These are phyloP conservation scores for Clanis bilineata DNA, from an alignment of 2,888 invertebrate genomes.

Conservation along the genomic window DNA sequence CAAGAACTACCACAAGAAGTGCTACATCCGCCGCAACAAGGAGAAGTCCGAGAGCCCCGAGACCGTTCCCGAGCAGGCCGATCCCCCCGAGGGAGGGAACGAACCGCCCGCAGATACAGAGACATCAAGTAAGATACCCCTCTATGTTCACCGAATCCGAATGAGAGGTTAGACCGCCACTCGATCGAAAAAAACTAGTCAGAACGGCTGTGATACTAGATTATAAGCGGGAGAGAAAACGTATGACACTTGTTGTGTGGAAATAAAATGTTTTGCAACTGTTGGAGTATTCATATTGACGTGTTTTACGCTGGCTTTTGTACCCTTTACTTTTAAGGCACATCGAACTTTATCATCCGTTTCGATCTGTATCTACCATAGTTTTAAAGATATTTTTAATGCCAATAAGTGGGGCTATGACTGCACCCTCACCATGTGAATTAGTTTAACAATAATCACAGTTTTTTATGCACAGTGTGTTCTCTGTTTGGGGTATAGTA, in stretches of 20 bases:
- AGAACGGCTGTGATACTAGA: conserved; percentile 59
- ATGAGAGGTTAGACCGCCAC: conserved; percentile 35
- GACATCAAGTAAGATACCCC: conserved; percentile 77
- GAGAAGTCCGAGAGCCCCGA: conserved; percentile 83
- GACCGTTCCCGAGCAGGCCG: conserved; percentile 31
- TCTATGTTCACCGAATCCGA: conserved; percentile 51
- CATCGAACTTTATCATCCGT: neutral
- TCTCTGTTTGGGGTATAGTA: neutral
- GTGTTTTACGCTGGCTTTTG: conserved; percentile 50
- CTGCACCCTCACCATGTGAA: neutral
- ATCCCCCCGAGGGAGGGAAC: conserved; percentile 25
- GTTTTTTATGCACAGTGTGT: neutral
- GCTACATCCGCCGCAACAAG: conserved; percentile 85
- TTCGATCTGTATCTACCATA: neutral
- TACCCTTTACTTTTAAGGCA: conserved; percentile 52
- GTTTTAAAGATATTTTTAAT: neutral
- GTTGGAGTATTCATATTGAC: conserved; percentile 74
- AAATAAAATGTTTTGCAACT: conserved; percentile 75
- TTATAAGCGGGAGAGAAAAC: conserved; percentile 49
- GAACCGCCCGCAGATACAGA: conserved; percentile 39
- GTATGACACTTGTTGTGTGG: conserved; percentile 53
- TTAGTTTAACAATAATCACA: neutral
- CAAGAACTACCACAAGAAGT: conserved; percentile 81
- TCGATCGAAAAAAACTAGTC: conserved; percentile 24
- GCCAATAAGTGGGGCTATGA: too few relatives aligned